Percentiles rank a stretch among this genome's conserved stretches.
Evolutionary conservation across 1,140 invertebrate species (phyloP).

Genomic region (Homalodisca vitripennis): DNA sequence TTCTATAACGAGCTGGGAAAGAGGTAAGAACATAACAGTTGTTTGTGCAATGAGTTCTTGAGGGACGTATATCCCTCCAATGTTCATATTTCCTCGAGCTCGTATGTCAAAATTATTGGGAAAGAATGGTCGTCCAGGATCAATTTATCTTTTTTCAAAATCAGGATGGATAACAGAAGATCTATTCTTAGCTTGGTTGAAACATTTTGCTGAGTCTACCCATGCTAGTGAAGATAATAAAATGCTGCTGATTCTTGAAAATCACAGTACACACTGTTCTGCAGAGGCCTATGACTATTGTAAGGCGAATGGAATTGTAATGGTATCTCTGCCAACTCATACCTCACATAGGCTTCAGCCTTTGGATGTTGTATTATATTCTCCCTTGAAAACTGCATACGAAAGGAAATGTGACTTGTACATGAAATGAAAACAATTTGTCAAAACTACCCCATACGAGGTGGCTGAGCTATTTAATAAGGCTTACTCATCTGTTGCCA

Average conservation of each 20-base stretch:
- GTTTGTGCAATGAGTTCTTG: conserved; percentile 42
- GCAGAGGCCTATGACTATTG: conserved; percentile 39
- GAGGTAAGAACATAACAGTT: conserved; percentile 43
- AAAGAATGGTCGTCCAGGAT: conserved; percentile 42
- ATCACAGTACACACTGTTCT: conserved; percentile 45
- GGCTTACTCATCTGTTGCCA: conserved; percentile 40
- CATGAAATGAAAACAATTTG: conserved; percentile 41
- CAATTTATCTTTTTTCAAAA: conserved; percentile 41
- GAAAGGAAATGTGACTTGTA: conserved; percentile 46
- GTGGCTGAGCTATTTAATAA: conserved; percentile 40
- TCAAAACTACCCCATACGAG: conserved; percentile 43
- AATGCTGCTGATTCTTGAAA: conserved; percentile 42
- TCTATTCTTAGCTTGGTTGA: conserved; percentile 43
- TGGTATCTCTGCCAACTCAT: conserved; percentile 47
- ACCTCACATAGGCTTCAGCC: too few species aligned
- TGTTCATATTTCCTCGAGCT: conserved; percentile 47
- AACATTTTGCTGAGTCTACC: conserved; percentile 39
- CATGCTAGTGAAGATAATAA: conserved; percentile 29
- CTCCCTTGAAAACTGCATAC: conserved; percentile 49
- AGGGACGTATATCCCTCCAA: conserved; percentile 45
- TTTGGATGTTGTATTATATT: too few species aligned
- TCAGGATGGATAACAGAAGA: conserved; percentile 46
- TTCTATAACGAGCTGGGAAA: conserved; percentile 39
- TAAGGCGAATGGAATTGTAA: conserved; percentile 45
- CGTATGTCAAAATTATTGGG: conserved; percentile 39